Evolutionary conservation across 2,888 invertebrate genomes (phyloP).

Genomic region (Chymomyza amoena): DNA sequence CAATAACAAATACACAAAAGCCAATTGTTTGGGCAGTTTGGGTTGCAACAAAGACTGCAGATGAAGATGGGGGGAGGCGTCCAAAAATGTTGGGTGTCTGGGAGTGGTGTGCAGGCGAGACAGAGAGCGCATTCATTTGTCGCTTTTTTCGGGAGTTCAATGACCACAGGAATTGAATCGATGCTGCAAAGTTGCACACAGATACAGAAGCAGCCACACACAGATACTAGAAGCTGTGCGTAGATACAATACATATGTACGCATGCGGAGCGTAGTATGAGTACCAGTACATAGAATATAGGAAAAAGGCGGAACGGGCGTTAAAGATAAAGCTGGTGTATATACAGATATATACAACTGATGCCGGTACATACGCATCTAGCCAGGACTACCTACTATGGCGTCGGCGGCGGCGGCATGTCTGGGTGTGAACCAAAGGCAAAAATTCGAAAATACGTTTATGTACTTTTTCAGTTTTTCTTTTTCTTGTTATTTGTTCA

Average conservation of each 20-base stretch:
- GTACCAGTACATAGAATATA: background rate
- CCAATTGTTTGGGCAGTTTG: conserved; percentile 20
- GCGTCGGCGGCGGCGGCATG: conserved; percentile 7
- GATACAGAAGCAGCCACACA: background rate
- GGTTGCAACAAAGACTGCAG: conserved; percentile 8
- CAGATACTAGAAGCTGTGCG: conserved; percentile 19
- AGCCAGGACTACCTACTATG: background rate
- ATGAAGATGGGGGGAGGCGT: conserved; percentile 7
- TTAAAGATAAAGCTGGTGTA: background rate
- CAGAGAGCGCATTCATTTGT: conserved; percentile 50
- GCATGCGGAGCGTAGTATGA: background rate
- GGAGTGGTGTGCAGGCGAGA: conserved; percentile 23
- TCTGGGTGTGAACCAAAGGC: conserved; percentile 54
- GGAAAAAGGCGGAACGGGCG: background rate
- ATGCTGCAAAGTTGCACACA: conserved; percentile 34
- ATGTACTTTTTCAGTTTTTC: conserved; percentile 39
- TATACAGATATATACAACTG: background rate
- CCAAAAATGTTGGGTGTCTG: background rate
- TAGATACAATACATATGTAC: conserved; percentile 40
- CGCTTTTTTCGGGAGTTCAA: conserved; percentile 75
- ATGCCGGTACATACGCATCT: conserved; percentile 2
- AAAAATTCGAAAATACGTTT: conserved; percentile 68
- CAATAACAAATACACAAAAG: conserved; percentile 31
- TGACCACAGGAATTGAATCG: conserved; percentile 72
- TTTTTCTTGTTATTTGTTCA: conserved; percentile 26